These are phyloP conservation scores for Miichthys miiuy DNA, from an alignment of 2,797 vertebrate species.

Conservation along the genomic window DNA sequence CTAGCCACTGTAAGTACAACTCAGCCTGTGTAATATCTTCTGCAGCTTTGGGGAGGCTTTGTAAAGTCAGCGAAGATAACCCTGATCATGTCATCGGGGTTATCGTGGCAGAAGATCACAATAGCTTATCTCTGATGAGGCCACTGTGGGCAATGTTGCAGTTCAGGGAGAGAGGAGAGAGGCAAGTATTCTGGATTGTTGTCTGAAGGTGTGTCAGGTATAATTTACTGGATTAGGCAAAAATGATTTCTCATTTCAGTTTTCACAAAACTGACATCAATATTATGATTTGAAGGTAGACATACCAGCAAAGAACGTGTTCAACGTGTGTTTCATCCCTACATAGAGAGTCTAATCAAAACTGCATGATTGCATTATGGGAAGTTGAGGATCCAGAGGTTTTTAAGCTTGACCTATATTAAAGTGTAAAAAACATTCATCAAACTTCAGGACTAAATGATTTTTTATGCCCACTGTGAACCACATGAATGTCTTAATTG, in stretches of 20 bases:
- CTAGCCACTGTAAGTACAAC: background rate
- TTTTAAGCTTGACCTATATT: slow-evolving; percentile 7
- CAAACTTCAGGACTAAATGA: background rate
- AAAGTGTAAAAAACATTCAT: background rate
- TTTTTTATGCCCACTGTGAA: background rate
- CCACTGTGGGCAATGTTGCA: background rate
- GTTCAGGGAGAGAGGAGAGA: background rate
- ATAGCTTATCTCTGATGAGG: background rate
- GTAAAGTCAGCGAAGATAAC: background rate
- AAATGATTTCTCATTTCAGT: background rate
- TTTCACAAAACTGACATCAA: background rate
- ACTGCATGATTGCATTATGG: background rate
- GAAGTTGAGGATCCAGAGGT: background rate
- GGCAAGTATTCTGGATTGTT: background rate
- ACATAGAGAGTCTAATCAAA: background rate
- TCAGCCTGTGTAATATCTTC: background rate
- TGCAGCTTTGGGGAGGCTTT: background rate
- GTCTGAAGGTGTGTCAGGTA: background rate
- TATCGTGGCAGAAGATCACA: background rate
- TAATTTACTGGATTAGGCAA: background rate
- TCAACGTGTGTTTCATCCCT: background rate
- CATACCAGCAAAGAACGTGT: too few relatives aligned
- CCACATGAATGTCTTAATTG: background rate
- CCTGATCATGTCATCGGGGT: background rate
- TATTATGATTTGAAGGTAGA: background rate